Conservation (phyloP, 2,113 vertebrate genomes). For the Cebidichthys violaceus region DNA sequence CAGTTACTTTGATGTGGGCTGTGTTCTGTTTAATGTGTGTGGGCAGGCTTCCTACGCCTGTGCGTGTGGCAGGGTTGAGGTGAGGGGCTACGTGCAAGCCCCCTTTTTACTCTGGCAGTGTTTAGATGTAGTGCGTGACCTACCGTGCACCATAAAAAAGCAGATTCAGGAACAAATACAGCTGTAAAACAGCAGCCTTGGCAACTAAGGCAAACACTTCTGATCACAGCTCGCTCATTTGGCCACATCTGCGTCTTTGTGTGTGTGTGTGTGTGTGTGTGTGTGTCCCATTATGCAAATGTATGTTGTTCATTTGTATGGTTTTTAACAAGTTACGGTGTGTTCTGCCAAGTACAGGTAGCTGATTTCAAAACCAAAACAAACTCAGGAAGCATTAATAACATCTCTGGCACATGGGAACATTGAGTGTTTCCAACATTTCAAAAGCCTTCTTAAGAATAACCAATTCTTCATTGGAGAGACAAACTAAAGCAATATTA, state of each 20-base stretch:
- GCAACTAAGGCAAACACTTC: slow-evolving; percentile 63
- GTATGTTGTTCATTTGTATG: slow-evolving; percentile 17
- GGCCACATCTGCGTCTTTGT: slow-evolving; percentile 51
- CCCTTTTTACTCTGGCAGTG: slow-evolving; percentile 60
- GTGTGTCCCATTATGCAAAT: slow-evolving; percentile 17
- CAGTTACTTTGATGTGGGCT: slow-evolving; percentile 69
- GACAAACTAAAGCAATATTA: slow-evolving; percentile 20
- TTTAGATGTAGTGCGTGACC: slow-evolving; percentile 66
- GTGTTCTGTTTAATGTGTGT: slow-evolving; percentile 51
- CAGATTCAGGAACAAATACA: slow-evolving; percentile 66
- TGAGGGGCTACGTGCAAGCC: slow-evolving; percentile 41
- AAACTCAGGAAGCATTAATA: slow-evolving; percentile 70
- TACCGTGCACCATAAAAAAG: slow-evolving; percentile 55
- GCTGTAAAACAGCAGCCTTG: slow-evolving; percentile 68
- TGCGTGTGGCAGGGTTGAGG: slow-evolving; percentile 52
- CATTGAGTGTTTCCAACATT: slow-evolving; percentile 35
- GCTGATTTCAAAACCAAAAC: slow-evolving; percentile 66
- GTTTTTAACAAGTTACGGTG: slow-evolving; percentile 35
- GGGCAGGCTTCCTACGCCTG: slow-evolving; percentile 42
- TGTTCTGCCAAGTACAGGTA: slow-evolving; percentile 66
- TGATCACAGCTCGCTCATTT: slow-evolving; percentile 59
- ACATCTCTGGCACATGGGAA: slow-evolving; percentile 46
- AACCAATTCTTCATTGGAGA: slow-evolving; percentile 15
- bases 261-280: slow-evolving; percentile 34
- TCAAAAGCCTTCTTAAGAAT: slow-evolving; percentile 31